A percentile compares a stretch with the other conserved stretches of the same genome.
phyloP scores from a whole-genome alignment of 2,113 vertebrate species.

The Pongo pygmaeus region DNA sequence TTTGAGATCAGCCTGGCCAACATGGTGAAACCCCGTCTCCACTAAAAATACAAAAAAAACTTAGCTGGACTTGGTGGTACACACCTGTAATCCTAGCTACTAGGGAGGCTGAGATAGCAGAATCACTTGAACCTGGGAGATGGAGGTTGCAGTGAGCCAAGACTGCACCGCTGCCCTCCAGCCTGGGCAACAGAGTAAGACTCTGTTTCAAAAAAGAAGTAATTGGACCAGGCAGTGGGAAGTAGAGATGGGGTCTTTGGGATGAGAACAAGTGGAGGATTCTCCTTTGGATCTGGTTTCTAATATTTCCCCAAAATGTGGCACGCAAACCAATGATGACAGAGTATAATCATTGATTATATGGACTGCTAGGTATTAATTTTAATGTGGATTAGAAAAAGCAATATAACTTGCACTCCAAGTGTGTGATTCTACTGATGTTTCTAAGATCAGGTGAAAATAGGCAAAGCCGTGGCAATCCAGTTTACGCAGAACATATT shows the following conservation, averaged over 20 bases:
- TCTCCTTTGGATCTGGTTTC: neutral
- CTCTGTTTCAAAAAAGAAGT: too few relatives aligned
- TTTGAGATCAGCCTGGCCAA: too few relatives aligned
- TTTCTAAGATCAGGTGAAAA: neutral
- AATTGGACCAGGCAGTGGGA: neutral
- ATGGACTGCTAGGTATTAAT: neutral
- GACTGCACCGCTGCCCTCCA: too few relatives aligned
- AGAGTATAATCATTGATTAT: neutral
- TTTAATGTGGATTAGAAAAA: neutral
- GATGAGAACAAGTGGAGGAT: neutral
- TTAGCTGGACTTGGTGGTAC: too few relatives aligned
- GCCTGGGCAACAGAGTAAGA: too few relatives aligned
- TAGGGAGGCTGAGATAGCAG: too few relatives aligned
- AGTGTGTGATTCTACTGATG: too few relatives aligned
- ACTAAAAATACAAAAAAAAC: too few relatives aligned
- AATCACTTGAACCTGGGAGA: too few relatives aligned
- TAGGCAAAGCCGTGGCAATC: neutral
- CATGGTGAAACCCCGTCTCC: too few relatives aligned
- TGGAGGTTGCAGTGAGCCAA: too few relatives aligned
- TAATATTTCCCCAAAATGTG: neutral
- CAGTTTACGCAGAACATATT: neutral
- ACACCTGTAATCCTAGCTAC: too few relatives aligned
- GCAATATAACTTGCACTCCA: neutral
- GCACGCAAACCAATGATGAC: neutral
- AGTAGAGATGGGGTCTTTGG: neutral